Conservation (phyloP, 1,140 invertebrate species). For the Thrips palmi region DNA sequence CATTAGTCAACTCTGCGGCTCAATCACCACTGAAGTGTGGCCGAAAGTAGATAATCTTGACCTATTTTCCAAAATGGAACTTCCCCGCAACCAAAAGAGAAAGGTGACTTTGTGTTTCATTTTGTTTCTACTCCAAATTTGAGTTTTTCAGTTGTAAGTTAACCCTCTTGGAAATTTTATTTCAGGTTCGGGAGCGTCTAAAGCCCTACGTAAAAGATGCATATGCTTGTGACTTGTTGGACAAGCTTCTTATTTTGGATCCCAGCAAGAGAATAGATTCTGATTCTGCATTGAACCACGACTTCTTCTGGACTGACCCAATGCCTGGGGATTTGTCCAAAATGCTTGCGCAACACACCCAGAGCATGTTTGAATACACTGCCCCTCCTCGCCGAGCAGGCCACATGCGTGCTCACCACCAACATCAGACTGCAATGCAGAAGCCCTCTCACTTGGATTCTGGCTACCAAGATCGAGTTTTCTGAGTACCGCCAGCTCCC, state of each 20-base stretch:
- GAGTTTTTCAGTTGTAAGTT: background rate
- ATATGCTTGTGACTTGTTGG: constrained; percentile 81
- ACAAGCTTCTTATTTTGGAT: constrained; percentile 81
- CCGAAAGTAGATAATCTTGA: constrained; percentile 87
- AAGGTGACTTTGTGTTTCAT: constrained; percentile 33
- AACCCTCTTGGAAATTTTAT: constrained; percentile 11
- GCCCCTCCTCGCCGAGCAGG: constrained; percentile 58
- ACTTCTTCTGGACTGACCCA: constrained; percentile 96
- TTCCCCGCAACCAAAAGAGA: constrained; percentile 79
- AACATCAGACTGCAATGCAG: constrained; percentile 32
- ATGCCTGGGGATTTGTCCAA: constrained; percentile 81
- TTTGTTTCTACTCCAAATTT: constrained; percentile 4
- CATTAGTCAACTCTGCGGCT: constrained; percentile 92
- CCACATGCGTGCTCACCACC: constrained; percentile 49
- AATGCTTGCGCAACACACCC: constrained; percentile 84
- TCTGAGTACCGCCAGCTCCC: constrained; percentile 29
- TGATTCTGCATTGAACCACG: constrained; percentile 87
- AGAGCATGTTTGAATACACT: constrained; percentile 93
- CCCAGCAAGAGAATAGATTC: constrained; percentile 80
- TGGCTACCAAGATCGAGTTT: constrained; percentile 58
- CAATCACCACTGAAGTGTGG: constrained; percentile 87
- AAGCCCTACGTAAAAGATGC: constrained; percentile 86
- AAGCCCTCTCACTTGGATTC: constrained; percentile 26
- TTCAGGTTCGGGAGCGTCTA: constrained; percentile 64
- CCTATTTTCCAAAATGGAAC: constrained; percentile 76